Evolutionary conservation across 2,888 invertebrate genomes (phyloP).

Genomic region (Fabriciana adippe): DNA sequence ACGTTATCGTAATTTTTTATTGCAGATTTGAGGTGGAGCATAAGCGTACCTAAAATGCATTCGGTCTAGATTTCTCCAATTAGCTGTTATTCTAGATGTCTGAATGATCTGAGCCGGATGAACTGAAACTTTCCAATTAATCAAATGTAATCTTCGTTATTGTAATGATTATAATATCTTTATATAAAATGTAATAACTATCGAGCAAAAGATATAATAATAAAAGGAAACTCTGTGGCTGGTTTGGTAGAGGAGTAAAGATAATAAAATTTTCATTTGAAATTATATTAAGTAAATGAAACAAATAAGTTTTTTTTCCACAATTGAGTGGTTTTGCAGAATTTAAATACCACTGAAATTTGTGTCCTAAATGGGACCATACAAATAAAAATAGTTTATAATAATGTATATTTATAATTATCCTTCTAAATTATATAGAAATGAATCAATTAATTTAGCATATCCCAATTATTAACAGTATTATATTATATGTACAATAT

Average conservation of each 20-base stretch:
- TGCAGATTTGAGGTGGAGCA: slow-evolving; percentile 4
- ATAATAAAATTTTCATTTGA: slow-evolving; percentile 22
- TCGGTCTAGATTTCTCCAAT: background rate
- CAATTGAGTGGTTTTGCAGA: slow-evolving; percentile 23
- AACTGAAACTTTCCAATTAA: background rate
- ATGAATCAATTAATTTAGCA: slow-evolving; percentile 72
- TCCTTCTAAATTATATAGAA: slow-evolving; percentile 35
- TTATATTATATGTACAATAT: slow-evolving; percentile 46
- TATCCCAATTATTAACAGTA: slow-evolving; percentile 65
- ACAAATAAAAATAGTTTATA: slow-evolving; percentile 28
- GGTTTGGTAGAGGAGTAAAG: slow-evolving; percentile 59
- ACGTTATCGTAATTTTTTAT: slow-evolving; percentile 13
- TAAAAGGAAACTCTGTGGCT: slow-evolving; percentile 51
- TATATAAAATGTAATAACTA: slow-evolving; percentile 16
- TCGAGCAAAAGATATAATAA: slow-evolving; percentile 37
- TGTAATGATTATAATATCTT: background rate
- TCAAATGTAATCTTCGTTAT: too few relatives aligned
- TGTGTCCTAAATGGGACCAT: slow-evolving; percentile 30
- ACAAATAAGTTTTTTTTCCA: slow-evolving; percentile 11
- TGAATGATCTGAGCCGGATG: background rate
- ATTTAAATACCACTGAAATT: slow-evolving; percentile 16
- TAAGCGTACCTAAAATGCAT: slow-evolving; percentile 10
- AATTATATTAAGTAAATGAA: slow-evolving; percentile 17
- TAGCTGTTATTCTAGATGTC: background rate
- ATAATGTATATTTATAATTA: slow-evolving; percentile 9